These are phyloP conservation scores for Butorides virescens DNA, from an alignment of 2,113 vertebrate species.

Conservation along the genomic window DNA sequence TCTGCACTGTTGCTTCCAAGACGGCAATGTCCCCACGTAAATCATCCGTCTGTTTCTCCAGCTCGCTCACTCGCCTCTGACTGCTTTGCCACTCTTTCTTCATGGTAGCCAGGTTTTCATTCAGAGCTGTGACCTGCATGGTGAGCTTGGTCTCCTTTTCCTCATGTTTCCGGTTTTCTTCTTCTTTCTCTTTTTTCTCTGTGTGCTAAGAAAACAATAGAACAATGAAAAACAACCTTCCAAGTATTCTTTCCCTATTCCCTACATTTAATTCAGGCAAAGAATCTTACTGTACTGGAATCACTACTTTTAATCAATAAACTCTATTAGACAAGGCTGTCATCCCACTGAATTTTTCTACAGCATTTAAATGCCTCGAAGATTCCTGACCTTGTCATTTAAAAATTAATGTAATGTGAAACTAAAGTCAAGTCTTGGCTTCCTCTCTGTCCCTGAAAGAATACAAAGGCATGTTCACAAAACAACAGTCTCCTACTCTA, in stretches of 20 bases:
- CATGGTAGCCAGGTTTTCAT: slow-evolving; percentile 93
- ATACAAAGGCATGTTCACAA: neutral
- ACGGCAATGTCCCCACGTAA: slow-evolving; percentile 95
- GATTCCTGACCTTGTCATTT: neutral
- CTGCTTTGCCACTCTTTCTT: slow-evolving; percentile 97
- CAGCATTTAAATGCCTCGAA: neutral
- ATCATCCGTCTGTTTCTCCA: slow-evolving; percentile 96
- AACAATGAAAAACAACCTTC: neutral
- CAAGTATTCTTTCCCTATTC: slow-evolving; percentile 1
- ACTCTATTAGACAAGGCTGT: neutral
- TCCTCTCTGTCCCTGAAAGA: neutral
- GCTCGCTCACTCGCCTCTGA: slow-evolving; percentile 87
- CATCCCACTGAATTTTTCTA: neutral
- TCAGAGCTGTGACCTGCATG: slow-evolving; percentile 90
- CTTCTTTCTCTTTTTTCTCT: slow-evolving; percentile 86
- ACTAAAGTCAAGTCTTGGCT: neutral
- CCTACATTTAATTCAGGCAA: neutral
- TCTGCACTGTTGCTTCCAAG: slow-evolving; percentile 95
- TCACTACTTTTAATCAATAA: neutral
- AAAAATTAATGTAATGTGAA: neutral
- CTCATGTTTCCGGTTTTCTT: slow-evolving; percentile 82
- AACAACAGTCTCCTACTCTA: neutral
- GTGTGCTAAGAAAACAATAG: slow-evolving; percentile 68
- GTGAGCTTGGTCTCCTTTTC: slow-evolving; percentile 84
- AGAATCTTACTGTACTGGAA: neutral